phyloP scores from a whole-genome alignment of 2,888 invertebrate genomes.

The Tromatobia lineatoria region DNA sequence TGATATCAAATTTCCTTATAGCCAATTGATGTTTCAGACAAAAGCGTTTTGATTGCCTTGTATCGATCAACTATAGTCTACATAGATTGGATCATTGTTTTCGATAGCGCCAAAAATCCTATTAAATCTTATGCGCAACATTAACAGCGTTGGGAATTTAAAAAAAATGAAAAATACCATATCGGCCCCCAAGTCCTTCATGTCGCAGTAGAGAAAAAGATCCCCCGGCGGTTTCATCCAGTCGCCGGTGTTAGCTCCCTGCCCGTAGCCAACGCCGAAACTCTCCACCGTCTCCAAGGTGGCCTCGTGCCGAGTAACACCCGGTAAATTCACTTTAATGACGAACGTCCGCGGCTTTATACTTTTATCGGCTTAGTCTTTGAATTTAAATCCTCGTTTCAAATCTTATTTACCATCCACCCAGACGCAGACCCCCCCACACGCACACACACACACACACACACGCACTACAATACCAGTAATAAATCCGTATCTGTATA shows the following conservation, averaged over 20 bases:
- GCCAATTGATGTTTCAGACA: no score
- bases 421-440: background rate
- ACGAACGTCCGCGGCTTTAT: background rate
- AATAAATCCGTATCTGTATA: background rate
- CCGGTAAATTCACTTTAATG: conserved; percentile 79
- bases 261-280: conserved; percentile 83
- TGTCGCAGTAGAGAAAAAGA: conserved; percentile 90
- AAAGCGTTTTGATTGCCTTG: no score
- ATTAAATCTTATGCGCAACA: no score
- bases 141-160: no score
- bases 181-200: conserved; percentile 93
- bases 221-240: conserved; percentile 90
- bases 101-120: no score
- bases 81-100: no score
- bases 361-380: background rate
- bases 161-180: conserved; percentile 87
- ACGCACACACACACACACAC: no score
- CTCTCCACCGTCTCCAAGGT: conserved; percentile 85
- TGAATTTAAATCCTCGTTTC: background rate
- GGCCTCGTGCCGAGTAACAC: conserved; percentile 80
- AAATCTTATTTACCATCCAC: background rate
- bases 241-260: conserved; percentile 83
- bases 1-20: no score
- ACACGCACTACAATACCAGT: background rate
- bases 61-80: no score